Evolutionary conservation across 2,888 invertebrate species (phyloP), one percentile per base, ranked within the genome.

Genomic region (Drosophila paramelanica): DNA sequence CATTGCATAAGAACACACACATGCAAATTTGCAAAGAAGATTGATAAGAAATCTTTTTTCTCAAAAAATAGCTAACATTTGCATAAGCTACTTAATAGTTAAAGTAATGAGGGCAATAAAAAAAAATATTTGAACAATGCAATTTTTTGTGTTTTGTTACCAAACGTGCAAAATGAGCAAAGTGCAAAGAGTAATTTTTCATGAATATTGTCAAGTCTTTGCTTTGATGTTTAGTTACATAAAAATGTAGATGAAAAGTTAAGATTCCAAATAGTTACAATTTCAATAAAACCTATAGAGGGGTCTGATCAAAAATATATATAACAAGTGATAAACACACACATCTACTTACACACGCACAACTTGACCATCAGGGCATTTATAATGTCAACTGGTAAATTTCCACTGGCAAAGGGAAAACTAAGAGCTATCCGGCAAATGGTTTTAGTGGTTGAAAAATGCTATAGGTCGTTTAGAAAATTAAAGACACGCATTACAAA

Each of bases 381-480:
- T 39, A 27, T 42, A 43, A 25, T 45, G 49, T 75, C 55, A 61
- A 43, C 57, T 76, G 76, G 79, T 55, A 76, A 69, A 50, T 76
- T 76, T 76, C 75, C 79, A 76, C 65, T 69, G 41, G 11, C 33
- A 3, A 41, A 46, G 36, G 38, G 31, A 53, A 77, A 59, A 72
- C 59, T 60, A 70, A 70, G 57, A 53, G 41, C 51, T 60, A 51
- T 55, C 2, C 13, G 41, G 33, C 31, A 53, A 51, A 52, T 31
- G 27, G 27, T 43, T 43, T 49, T 62, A 65, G 76, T 76, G 76
- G 76, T 79, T 64, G 69, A 56, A 78, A 73, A 72, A 58, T 56
- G 27, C 25, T 60, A 38, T 27, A 52, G 27, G 36, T 52, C 56
- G 75, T 43, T 50, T 45, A 47, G 49, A 73, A 67, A 67, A 73